A percentile compares a stretch with the other conserved stretches of the same genome.
Evolutionary conservation across 2,113 vertebrate genomes (phyloP).

Genomic region (Petromus typicus): DNA sequence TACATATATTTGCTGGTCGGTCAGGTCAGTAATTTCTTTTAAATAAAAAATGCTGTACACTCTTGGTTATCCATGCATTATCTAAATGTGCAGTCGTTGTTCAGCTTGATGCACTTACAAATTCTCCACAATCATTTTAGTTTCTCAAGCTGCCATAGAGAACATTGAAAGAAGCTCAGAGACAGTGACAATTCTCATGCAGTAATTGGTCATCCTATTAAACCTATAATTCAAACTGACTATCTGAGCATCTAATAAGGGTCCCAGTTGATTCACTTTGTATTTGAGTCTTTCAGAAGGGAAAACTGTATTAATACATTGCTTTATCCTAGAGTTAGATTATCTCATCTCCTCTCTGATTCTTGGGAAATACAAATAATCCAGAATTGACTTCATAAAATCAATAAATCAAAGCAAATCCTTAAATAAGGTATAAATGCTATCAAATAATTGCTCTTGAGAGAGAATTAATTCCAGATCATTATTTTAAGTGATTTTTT

Average conservation of each 20-base stretch:
- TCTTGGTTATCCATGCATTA: background rate
- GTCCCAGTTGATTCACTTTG: conserved; percentile 7
- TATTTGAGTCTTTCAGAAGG: conserved; percentile 21
- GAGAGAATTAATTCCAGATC: background rate
- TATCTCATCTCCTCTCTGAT: background rate
- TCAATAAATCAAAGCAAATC: background rate
- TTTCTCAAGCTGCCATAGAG: background rate
- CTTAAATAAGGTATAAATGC: conserved; percentile 9
- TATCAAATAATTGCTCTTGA: conserved; percentile 36
- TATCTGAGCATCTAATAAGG: background rate
- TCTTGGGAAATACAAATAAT: conserved; percentile 29
- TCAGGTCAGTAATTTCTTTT: conserved; percentile 1
- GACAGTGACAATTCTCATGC: background rate
- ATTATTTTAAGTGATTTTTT: conserved; percentile 38
- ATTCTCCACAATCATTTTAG: conserved; percentile 32
- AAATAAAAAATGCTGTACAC: background rate
- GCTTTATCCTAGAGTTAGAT: conserved; percentile 28
- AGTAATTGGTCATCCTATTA: background rate
- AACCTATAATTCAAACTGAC: background rate
- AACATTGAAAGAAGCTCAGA: background rate
- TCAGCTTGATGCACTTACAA: conserved; percentile 15
- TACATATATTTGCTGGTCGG: background rate
- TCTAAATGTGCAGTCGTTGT: background rate
- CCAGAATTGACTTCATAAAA: conserved; percentile 14
- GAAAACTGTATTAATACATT: background rate